phyloP scores from a whole-genome alignment of 1,140 invertebrate species.

The Drosophila yakuba region DNA sequence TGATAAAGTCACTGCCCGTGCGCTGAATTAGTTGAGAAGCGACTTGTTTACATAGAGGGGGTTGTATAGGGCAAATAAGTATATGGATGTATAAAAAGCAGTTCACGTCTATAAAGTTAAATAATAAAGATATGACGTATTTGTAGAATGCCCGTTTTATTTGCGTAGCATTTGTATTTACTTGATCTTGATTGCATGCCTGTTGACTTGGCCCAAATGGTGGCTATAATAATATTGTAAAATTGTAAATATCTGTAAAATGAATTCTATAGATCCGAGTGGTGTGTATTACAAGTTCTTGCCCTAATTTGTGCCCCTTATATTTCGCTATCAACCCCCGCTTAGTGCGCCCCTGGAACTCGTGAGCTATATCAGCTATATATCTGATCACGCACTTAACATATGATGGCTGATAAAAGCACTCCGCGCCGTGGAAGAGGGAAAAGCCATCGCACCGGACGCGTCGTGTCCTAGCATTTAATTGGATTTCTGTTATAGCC shows the following conservation, averaged over 20 bases:
- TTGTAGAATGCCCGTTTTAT: background rate
- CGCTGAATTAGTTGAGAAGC: conserved; percentile 8
- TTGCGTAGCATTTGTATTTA: background rate
- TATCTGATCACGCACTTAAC: conserved; percentile 39
- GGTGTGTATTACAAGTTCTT: no score
- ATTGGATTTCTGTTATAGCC: conserved; percentile 44
- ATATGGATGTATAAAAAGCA: background rate
- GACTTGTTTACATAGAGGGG: background rate
- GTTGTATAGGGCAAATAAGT: background rate
- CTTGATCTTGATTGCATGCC: background rate
- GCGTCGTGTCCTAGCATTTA: conserved; percentile 49
- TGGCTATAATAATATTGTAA: no score
- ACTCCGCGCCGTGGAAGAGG: conserved; percentile 1
- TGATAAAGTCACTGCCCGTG: conserved; percentile 28
- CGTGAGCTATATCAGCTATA: conserved; percentile 31
- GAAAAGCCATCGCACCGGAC: conserved; percentile 1
- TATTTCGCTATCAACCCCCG: no score
- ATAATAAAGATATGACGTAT: conserved; percentile 3
- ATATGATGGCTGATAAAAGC: conserved; percentile 48
- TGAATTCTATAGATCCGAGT: no score
- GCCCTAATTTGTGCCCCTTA: no score
- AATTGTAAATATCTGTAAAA: no score
- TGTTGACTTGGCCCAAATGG: background rate
- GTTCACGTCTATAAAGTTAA: background rate
- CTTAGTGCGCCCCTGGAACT: background rate